Evolutionary conservation across 1,140 invertebrate species (phyloP), one percentile per base, ranked within the genome.

Genomic region (Nomia melanderi): DNA sequence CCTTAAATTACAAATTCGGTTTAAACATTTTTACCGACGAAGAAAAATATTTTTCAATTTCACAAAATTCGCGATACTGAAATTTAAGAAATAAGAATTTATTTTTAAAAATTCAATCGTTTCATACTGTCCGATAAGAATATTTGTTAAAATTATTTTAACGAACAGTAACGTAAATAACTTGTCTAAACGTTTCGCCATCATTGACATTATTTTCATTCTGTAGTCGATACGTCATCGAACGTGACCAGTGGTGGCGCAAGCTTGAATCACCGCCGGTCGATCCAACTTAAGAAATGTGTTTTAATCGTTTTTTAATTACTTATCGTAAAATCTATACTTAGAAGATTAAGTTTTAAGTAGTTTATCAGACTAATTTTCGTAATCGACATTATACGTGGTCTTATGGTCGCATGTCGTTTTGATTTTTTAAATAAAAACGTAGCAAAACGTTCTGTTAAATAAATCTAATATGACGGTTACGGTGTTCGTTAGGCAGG

Each of bases 401-500:
- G 6, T 8, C 25, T 33, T 6, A 6, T 39, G 59, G 7, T 75
- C 2, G 7, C 1, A 1, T 59, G 29, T 20, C 8, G 17, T 47
- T 60, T 11, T 64, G 47, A 31, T 31, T 70, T 53, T 54, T 17
- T 14, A 1, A n/a, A 31, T 65, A 41, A 64, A 41, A 31, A 17
- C 20, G 29, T n/a, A 23, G 7, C 31, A 27, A 9, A 17, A 5
- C 9, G 8, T 17, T 57, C 7, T 23, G 1, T 14, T 27, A 29
- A 11, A 11, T 1, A 23, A 1, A 54, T 23, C 12, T 33, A 44
- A 62, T 9, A 83, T 56, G 33, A 73, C 62, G 23, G 25, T 78
- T 25, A 67, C 70, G 12, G 36, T 25, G 20, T 44, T 82, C 1
- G 23, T 47, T 54, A 56, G 60, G 20, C 80, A 65, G 57, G 59